Conservation (phyloP, 2,113 vertebrate genomes). For the Brienomyrus longianalis region DNA sequence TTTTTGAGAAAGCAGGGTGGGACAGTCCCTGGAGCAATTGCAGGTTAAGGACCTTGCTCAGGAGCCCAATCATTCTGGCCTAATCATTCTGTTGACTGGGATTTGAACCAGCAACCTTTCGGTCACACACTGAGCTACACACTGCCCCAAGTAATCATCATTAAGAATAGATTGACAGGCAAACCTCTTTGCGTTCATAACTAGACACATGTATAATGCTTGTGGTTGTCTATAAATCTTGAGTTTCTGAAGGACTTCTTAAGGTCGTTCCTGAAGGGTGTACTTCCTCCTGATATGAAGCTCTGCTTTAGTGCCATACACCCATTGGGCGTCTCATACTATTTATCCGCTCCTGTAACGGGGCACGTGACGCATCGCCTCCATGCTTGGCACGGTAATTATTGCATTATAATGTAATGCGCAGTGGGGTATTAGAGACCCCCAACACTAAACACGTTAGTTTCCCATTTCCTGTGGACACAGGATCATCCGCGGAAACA, state of each 20-base stretch:
- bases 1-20: not conserved
- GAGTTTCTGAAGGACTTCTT: not conserved
- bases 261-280: not conserved
- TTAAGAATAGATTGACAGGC: not conserved
- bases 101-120: not conserved
- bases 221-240: not conserved
- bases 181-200: not conserved
- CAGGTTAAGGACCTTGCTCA: not conserved
- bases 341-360: not conserved
- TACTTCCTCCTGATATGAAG: not conserved
- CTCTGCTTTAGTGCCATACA: not conserved
- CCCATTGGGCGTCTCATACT: not conserved
- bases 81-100: not conserved
- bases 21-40: not conserved
- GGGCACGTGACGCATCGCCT: too few relatives aligned
- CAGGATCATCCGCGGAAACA: not conserved
- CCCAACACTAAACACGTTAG: not conserved
- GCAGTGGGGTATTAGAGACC: not conserved
- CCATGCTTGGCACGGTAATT: not conserved
- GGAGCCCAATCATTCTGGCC: not conserved
- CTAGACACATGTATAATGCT: not conserved
- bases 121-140: not conserved
- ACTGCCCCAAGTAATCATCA: not conserved
- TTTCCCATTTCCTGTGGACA: not conserved
- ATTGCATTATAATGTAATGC: slow-evolving; percentile 10